These are phyloP conservation scores for Pseudolycoriella hygida DNA, from an alignment of 2,888 invertebrate species.

Conservation along the genomic window DNA sequence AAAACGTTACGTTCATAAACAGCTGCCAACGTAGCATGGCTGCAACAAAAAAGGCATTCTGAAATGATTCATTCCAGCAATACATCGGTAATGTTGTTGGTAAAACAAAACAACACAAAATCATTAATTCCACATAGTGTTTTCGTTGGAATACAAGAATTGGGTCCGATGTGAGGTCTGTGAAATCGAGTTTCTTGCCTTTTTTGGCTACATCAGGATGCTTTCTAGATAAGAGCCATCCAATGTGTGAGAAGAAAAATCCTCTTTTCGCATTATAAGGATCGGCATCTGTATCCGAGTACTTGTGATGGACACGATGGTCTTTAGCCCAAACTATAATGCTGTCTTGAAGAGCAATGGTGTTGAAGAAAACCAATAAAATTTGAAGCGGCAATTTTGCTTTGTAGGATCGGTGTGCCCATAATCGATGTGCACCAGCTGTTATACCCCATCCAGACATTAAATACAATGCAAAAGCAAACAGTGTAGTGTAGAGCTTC, in stretches of 20 bases:
- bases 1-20: slow-evolving; percentile 74
- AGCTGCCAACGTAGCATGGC: slow-evolving; percentile 61
- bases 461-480: slow-evolving; percentile 56
- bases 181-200: slow-evolving; percentile 70
- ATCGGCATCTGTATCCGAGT: slow-evolving; percentile 84
- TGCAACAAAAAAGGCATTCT: slow-evolving; percentile 47
- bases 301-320: slow-evolving; percentile 81
- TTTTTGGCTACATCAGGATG: slow-evolving; percentile 78
- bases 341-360: slow-evolving; percentile 77
- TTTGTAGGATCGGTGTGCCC: slow-evolving; percentile 93
- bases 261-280: slow-evolving; percentile 85
- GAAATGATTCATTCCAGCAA: slow-evolving; percentile 56
- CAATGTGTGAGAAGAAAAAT: slow-evolving; percentile 91
- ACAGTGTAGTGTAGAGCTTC: slow-evolving; percentile 48
- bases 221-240: slow-evolving; percentile 82
- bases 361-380: slow-evolving; percentile 66
- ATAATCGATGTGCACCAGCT: slow-evolving; percentile 89
- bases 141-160: slow-evolving; percentile 76
- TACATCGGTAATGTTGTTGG: slow-evolving; percentile 62
- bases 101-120: slow-evolving; percentile 54
- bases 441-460: slow-evolving; percentile 82
- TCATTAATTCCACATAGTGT: slow-evolving; percentile 57
- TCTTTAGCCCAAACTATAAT: slow-evolving; percentile 65
- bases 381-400: slow-evolving; percentile 77
- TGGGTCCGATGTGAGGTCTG: slow-evolving; percentile 65